These are phyloP conservation scores for Blastomussa wellsi DNA, from an alignment of 92 coral and sea anemone genomes.

Conservation along the genomic window DNA sequence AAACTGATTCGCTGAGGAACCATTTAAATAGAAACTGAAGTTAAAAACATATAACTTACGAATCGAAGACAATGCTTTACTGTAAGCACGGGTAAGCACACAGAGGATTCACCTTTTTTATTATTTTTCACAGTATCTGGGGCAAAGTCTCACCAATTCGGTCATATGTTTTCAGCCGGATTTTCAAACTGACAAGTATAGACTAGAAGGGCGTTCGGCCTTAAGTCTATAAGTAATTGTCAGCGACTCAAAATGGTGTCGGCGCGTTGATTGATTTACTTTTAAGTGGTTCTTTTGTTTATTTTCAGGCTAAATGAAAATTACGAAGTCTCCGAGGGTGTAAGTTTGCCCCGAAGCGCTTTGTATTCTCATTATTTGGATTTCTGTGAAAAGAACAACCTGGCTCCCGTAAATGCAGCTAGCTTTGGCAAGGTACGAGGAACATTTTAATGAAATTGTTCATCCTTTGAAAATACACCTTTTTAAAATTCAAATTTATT, in stretches of 20 bases:
- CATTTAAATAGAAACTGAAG: neutral
- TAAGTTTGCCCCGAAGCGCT: constrained; percentile 96
- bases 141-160: too few relatives aligned
- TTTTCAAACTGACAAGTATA: too few relatives aligned
- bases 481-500: neutral
- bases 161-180: too few relatives aligned
- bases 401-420: constrained; percentile 97
- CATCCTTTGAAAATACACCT: neutral
- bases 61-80: too few relatives aligned
- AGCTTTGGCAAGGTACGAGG: constrained; percentile 94
- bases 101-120: neutral
- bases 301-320: constrained; percentile 89
- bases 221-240: too few relatives aligned
- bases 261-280: neutral
- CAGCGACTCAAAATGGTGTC: too few relatives aligned
- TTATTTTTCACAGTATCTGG: too few relatives aligned
- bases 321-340: constrained; percentile 96
- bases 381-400: constrained; percentile 91
- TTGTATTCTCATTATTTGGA: constrained; percentile 93
- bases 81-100: too few relatives aligned
- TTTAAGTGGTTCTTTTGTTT: neutral
- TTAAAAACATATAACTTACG: neutral
- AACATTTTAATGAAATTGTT: neutral
- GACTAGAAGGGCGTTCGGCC: too few relatives aligned
- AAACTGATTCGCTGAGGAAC: neutral